phyloP scores from a whole-genome alignment of 2,888 invertebrate genomes.

The Oligia fasciuncula region DNA sequence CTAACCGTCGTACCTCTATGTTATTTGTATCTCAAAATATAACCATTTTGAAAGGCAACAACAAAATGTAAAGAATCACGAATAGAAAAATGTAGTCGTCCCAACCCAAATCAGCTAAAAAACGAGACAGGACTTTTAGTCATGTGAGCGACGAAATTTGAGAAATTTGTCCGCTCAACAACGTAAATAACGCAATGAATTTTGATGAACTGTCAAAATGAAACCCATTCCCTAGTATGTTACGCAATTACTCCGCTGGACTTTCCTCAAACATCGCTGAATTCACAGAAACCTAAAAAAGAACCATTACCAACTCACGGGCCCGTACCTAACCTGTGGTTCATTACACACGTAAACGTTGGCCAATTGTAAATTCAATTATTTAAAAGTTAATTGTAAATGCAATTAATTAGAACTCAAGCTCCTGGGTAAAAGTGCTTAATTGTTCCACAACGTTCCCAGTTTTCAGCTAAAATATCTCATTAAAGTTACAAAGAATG shows the following conservation, averaged over 20 bases:
- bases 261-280: not conserved
- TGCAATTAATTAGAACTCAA: slow-evolving; percentile 40
- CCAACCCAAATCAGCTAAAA: too few relatives aligned
- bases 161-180: not conserved
- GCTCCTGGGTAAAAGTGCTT: slow-evolving; percentile 8
- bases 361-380: slow-evolving; percentile 44
- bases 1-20: too few relatives aligned
- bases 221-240: not conserved
- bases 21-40: too few relatives aligned
- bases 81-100: too few relatives aligned
- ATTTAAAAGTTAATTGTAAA: slow-evolving; percentile 38
- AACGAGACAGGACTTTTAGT: too few relatives aligned
- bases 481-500: slow-evolving; percentile 53
- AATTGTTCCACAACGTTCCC: slow-evolving; percentile 38
- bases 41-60: too few relatives aligned
- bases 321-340: not conserved
- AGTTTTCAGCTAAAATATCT: slow-evolving; percentile 48
- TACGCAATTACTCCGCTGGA: not conserved
- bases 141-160: not conserved
- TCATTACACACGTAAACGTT: slow-evolving; percentile 23
- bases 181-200: not conserved
- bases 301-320: not conserved
- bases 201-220: not conserved
- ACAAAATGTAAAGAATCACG: too few relatives aligned
- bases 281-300: not conserved